These are phyloP conservation scores for Sminthurides bifidus DNA, from an alignment of 1,140 invertebrate species.

Conservation along the genomic window DNA sequence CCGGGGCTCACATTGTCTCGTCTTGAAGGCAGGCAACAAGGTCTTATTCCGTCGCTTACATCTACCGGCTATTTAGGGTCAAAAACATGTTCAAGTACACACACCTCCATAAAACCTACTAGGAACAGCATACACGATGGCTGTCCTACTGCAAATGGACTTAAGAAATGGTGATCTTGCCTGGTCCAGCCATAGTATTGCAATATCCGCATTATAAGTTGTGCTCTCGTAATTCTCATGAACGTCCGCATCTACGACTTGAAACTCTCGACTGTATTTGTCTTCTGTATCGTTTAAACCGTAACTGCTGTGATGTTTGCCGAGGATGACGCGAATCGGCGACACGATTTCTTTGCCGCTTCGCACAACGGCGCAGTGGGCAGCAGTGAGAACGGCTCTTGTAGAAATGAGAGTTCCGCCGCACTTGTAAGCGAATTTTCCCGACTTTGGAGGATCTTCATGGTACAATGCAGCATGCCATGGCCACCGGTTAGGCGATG, in stretches of 20 bases:
- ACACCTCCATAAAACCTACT: too few species aligned
- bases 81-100: too few species aligned
- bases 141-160: too few species aligned
- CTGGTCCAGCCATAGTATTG: conserved; percentile 15
- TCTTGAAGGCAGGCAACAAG: conserved; percentile 11
- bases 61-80: not conserved
- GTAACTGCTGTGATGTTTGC: conserved; percentile 16
- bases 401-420: conserved; percentile 19
- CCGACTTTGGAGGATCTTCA: conserved; percentile 7
- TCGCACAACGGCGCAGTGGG: conserved; percentile 17
- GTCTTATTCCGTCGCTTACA: conserved; percentile 9
- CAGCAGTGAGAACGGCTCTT: conserved; percentile 24
- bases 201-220: conserved; percentile 22
- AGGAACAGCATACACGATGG: too few species aligned
- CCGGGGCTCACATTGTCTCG: conserved; percentile 6
- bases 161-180: not conserved
- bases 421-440: conserved; percentile 16
- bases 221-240: conserved; percentile 11
- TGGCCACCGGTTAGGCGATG: conserved; percentile 17
- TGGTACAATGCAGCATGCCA: conserved; percentile 24
- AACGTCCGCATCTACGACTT: conserved; percentile 9
- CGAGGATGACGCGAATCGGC: conserved; percentile 14
- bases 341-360: not conserved
- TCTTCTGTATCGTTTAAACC: conserved; percentile 17
- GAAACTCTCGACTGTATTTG: not conserved